Evolutionary conservation across 2,888 invertebrate species (phyloP), one percentile per base, ranked within the genome.

Genomic region (Agrenia bidenticulata): DNA sequence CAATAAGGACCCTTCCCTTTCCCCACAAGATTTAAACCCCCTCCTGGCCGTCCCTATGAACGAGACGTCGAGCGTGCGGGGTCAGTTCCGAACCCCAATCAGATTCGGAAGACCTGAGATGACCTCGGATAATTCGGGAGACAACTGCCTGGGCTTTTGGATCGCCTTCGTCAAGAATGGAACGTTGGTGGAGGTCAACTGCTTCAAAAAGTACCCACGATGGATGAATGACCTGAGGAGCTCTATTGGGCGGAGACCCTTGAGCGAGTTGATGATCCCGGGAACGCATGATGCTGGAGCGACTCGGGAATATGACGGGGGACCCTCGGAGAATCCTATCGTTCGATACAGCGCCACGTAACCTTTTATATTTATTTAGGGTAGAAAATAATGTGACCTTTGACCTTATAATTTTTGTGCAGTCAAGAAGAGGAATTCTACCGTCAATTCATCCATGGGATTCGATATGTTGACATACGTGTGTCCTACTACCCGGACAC

Each of bases 131-230:
- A 56, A 41, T 49, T 63, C 56, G 23, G 56, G 45, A 26, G 58
- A 55, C 17, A 50, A 19, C 17, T 79, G 79, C 63, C 67, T 77
- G 7, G 77, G 77, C 0, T 78, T 72, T 61, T 78, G 77, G 77
- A 74, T 77, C 1, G 77, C 68, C 2, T 74, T 71, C 57, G 62
- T 76, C 9, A 49, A 32, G 32, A 77, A 78, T 41, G 27, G n/a
- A 23, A 50, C 24, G 1, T 11, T 60, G 2, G 13, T 66, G n/a
- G 39, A 24, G n/a, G 78, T 78, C 37, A 80, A 87, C 75, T 92
- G 92, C 77, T 80, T 92, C 23, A 87, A 87, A 78, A 88, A 90
- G 69, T 87, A 89, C 78, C 92, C 92, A 0, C 89, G 88, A 21
- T 92, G 92, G 92, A 90, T 92, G 90, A 84, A 85, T 77, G 88